Evolutionary conservation across 2,888 invertebrate genomes (phyloP), one percentile per base, ranked within the genome.

Genomic region (Ochropleura plecta): DNA sequence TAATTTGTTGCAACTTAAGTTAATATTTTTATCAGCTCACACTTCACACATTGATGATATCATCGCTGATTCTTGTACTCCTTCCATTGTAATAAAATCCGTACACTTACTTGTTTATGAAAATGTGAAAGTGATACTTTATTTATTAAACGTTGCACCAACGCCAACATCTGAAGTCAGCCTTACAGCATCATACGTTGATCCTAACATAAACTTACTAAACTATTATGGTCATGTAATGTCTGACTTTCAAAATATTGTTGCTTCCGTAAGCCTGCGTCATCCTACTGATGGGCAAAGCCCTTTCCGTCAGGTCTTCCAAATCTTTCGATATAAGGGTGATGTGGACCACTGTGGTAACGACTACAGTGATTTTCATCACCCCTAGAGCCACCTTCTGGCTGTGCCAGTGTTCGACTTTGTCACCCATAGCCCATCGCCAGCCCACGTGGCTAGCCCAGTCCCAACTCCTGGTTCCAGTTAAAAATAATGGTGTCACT

Each of bases 41-140:
- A 40, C 49, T 3, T 55, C n/a, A 20, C 5, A 40, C 49, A 46
- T 69, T 46, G 59, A 59, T 76, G 64, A 68, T 68, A 59, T 78
- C 71, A 75, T 68, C 64, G 44, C 0, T 18, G 51, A 5, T 30
- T n/a, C n/a, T 70, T 71, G 57, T 48, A 48, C 70, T 69, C 70
- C 44, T 62, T 40, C 10, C 42, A 72, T 68, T 81, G 64, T 70
- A 65, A 75, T 83, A 70, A 73, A 83, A 71, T 10, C 46, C 18
- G 18, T 53, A 65, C 70, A 75, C 69, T 75, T 63, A 70, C 71
- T 79, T 79, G 30, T 82, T 79, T 72, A 74, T 71, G 44, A 66
- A 64, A 70, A 73, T 83, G 70, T 85, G 76, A 82, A 82, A 81
- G 84, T 66, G 12, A 60, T 68, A 66, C 51, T 69, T 79, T 57